Evolutionary conservation across 2,888 invertebrate species (phyloP).

Genomic region (Morinoia aosen): DNA sequence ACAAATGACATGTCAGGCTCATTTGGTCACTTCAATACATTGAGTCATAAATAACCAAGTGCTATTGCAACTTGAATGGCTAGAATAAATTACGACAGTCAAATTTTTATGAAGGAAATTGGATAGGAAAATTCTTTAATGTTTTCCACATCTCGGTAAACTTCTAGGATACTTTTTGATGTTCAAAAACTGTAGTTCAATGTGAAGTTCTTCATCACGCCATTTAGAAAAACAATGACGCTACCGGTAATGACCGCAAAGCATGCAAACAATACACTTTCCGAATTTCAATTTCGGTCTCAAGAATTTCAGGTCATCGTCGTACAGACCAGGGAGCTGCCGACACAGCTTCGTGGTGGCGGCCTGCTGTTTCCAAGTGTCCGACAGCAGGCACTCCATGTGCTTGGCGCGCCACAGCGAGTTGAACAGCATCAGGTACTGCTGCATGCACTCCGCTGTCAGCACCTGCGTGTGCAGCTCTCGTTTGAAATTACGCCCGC

Average conservation of each 20-base stretch:
- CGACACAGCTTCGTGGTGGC: conserved; percentile 80
- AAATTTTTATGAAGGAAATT: background rate
- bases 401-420: conserved; percentile 91
- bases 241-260: background rate
- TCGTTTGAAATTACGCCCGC: too few relatives aligned
- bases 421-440: conserved; percentile 86
- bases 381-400: conserved; percentile 87
- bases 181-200: background rate
- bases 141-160: background rate
- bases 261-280: background rate
- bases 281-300: background rate
- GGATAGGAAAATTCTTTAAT: background rate
- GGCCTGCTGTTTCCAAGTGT: conserved; percentile 86
- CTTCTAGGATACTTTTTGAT: background rate
- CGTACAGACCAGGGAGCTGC: conserved; percentile 77
- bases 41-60: too few relatives aligned
- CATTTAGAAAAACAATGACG: background rate
- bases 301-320: background rate
- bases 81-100: background rate
- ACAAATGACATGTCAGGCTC: too few relatives aligned
- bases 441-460: conserved; percentile 77
- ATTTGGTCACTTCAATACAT: too few relatives aligned
- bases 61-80: background rate
- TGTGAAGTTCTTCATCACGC: background rate
- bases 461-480: conserved; percentile 72